These are phyloP conservation scores for Megatriorchis doriae DNA, from an alignment of 2,113 vertebrate species.

Conservation along the genomic window DNA sequence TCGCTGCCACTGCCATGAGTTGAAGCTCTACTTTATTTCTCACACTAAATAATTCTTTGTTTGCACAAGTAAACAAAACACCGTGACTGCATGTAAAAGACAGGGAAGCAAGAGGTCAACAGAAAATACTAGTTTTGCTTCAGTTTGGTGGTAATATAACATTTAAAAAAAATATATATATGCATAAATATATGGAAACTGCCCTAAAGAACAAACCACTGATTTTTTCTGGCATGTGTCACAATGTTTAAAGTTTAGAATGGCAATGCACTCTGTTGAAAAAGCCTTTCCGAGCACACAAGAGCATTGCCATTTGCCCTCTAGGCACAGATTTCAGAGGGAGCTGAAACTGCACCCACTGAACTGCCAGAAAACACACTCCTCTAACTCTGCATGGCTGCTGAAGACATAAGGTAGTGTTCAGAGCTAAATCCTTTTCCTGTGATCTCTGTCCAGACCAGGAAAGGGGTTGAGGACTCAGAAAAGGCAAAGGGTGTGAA, in stretches of 20 bases:
- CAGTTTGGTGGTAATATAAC: background rate
- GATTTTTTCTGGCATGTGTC: constrained; percentile 63
- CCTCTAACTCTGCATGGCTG: background rate
- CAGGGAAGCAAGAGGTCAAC: background rate
- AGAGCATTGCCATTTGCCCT: constrained; percentile 21
- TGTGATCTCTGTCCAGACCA: background rate
- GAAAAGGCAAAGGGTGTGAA: background rate
- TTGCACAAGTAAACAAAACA: background rate
- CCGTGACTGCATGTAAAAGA: background rate
- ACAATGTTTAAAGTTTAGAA: constrained; percentile 63
- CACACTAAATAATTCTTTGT: background rate
- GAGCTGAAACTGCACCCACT: constrained; percentile 14
- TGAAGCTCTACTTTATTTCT: background rate
- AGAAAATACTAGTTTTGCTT: background rate
- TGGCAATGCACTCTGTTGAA: constrained; percentile 51
- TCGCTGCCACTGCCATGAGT: background rate
- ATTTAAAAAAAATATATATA: background rate
- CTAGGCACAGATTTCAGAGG: constrained; percentile 23
- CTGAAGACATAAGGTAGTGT: constrained; percentile 8
- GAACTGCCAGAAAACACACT: background rate
- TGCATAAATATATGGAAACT: background rate
- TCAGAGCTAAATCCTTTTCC: background rate
- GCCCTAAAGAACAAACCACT: background rate
- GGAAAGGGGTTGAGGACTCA: background rate
- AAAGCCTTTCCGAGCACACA: constrained; percentile 19